Percentiles rank a stretch among this genome's conserved stretches.
These are phyloP conservation scores for Ischnura elegans DNA, from an alignment of 2,888 invertebrate genomes.

Conservation along the genomic window DNA sequence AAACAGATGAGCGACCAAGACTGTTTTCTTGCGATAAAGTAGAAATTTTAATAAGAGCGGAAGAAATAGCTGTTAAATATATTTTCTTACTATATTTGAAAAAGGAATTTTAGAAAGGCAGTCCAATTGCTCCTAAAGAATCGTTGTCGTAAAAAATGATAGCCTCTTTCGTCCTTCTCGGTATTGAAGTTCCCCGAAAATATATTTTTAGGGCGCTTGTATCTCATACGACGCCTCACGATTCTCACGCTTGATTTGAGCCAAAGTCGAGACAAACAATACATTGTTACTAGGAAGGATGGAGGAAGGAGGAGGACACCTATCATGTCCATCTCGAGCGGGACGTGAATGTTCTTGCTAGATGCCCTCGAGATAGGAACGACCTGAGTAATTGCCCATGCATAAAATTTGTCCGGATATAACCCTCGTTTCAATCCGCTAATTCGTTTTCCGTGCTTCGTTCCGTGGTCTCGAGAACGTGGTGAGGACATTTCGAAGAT, in stretches of 20 bases:
- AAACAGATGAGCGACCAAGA: no score
- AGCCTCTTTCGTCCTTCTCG: no score
- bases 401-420: constrained; percentile 21
- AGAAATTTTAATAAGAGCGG: no score
- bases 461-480: not conserved
- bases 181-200: no score
- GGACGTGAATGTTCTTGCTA: not conserved
- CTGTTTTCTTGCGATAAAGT: no score
- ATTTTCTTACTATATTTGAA: no score
- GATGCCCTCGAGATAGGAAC: not conserved
- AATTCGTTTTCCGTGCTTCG: not conserved
- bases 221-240: no score
- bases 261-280: not conserved
- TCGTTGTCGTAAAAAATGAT: no score
- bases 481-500: not conserved
- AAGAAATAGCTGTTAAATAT: no score
- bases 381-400: not conserved
- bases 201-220: no score
- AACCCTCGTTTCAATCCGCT: not conserved
- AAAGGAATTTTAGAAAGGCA: no score
- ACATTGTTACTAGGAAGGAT: not conserved
- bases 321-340: not conserved
- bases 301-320: not conserved
- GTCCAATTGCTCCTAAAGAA: no score
- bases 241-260: not conserved